Evolutionary conservation across 2,113 vertebrate genomes (phyloP), one percentile per base, ranked within the genome.

Genomic region (Pipra filicauda): DNA sequence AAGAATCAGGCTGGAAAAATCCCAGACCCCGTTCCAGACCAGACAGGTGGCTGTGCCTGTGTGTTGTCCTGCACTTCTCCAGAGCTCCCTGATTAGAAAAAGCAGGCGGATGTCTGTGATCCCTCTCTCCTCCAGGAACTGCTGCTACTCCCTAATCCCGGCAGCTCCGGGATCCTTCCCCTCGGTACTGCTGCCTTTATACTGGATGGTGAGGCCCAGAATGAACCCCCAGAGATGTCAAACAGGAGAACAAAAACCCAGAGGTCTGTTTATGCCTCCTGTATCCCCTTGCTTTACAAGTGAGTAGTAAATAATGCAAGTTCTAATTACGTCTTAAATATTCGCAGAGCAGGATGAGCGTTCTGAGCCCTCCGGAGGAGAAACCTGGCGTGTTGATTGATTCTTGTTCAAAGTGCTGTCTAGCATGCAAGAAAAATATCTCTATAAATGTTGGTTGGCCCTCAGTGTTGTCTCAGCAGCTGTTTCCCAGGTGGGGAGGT

Each of bases 331-430:
- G 54, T 55, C 75, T 71, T 77, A 85, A 91, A 77, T 55, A 66
- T 84, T 70, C 9, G 4, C 33, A 8, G 72, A 70, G 64, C 49
- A 1, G 9, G 74, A 31, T 18, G 88, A 80, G 61, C 24, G 1
- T 84, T 92, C 85, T 59, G 70, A 61, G 62, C 67, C 75, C 78
- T 80, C 88, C 69, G 28, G 85, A 88, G 89, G 70, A 95, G 87
- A 77, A 94, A 21, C 3, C 11, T 21, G 69, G 66, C 27, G 5
- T 9, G 62, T 28, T 72, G 94, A 83, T 85, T 55, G 78, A 83
- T 88, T 83, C 75, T 35, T 43, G 37, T 85, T 81, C 85, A 49
- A 91, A 93, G 71, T 2, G 8, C 75, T 93, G 84, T 62, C n/a
- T 79, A 51, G 49, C n/a, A 1, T 11, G 37, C 23, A 49, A 77